Percentiles rank a stretch among this genome's conserved stretches.
phyloP scores from a whole-genome alignment of 2,797 vertebrate genomes.

The Anolis apletophallus region DNA sequence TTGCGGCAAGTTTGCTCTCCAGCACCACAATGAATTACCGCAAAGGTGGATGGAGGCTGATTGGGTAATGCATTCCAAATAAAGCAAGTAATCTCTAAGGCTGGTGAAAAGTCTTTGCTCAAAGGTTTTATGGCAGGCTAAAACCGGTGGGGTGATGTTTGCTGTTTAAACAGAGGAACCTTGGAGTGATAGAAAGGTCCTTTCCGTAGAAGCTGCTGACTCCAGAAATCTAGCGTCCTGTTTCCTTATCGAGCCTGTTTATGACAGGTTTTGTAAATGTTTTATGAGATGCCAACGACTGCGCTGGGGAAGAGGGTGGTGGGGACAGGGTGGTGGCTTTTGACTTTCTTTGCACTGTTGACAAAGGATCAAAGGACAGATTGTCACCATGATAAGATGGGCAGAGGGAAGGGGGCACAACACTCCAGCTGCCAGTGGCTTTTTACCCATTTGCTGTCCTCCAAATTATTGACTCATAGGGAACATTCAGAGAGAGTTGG shows the following conservation, averaged over 20 bases:
- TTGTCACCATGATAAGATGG: constrained; percentile 81
- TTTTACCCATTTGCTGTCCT: constrained; percentile 48
- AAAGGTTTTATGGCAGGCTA: constrained; percentile 72
- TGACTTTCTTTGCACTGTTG: constrained; percentile 76
- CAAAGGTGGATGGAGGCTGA: constrained; percentile 48
- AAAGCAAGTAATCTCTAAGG: constrained; percentile 63
- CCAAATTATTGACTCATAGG: constrained; percentile 27
- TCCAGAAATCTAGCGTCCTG: constrained; percentile 74
- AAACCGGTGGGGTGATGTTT: constrained; percentile 74
- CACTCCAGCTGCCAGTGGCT: constrained; percentile 69
- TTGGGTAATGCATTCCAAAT: constrained; percentile 42
- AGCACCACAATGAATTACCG: constrained; percentile 9
- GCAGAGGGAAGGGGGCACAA: constrained; percentile 66
- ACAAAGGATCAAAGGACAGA: constrained; percentile 86
- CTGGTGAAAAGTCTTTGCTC: constrained; percentile 72
- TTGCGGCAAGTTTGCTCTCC: constrained; percentile 29
- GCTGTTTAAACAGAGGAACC: constrained; percentile 79
- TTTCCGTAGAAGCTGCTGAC: constrained; percentile 81
- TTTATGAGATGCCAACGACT: constrained; percentile 79
- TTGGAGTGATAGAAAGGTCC: constrained; percentile 72
- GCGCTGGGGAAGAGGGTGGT: constrained; percentile 61
- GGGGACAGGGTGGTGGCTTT: constrained; percentile 78
- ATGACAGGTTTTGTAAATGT: constrained; percentile 82
- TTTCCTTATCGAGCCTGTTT: constrained; percentile 80
- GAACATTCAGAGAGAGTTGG: constrained; percentile 34